phyloP scores from a whole-genome alignment of 2,113 vertebrate species.

The Grammomys surdaster region DNA sequence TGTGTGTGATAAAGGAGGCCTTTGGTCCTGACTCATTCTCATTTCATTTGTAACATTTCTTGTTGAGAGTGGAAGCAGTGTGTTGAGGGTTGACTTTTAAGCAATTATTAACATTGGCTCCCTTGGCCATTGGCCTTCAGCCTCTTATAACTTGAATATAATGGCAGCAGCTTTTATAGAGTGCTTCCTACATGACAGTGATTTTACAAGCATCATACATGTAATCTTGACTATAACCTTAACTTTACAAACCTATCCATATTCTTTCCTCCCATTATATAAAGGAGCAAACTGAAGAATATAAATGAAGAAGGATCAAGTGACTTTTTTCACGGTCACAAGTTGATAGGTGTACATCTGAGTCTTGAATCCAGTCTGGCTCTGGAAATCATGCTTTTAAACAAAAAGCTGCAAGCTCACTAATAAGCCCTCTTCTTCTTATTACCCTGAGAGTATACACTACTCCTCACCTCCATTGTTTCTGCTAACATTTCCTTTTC shows the following conservation, averaged over 20 bases:
- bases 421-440: background rate
- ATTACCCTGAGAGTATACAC: background rate
- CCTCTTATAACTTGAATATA: background rate
- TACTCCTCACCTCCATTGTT: background rate
- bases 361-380: background rate
- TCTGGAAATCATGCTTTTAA: background rate
- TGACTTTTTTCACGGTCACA: background rate
- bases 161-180: background rate
- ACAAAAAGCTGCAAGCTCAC: background rate
- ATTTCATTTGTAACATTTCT: background rate
- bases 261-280: background rate
- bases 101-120: background rate
- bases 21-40: background rate
- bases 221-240: background rate
- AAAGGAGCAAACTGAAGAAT: background rate
- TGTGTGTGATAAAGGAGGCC: background rate
- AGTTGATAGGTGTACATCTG: background rate
- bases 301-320: background rate
- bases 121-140: background rate
- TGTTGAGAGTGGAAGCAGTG: background rate
- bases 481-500: background rate
- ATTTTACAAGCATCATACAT: background rate
- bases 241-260: background rate
- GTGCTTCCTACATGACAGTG: background rate
- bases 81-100: background rate